Conservation (phyloP, 2,797 vertebrate species). For the Myioborus melanocephalus region DNA sequence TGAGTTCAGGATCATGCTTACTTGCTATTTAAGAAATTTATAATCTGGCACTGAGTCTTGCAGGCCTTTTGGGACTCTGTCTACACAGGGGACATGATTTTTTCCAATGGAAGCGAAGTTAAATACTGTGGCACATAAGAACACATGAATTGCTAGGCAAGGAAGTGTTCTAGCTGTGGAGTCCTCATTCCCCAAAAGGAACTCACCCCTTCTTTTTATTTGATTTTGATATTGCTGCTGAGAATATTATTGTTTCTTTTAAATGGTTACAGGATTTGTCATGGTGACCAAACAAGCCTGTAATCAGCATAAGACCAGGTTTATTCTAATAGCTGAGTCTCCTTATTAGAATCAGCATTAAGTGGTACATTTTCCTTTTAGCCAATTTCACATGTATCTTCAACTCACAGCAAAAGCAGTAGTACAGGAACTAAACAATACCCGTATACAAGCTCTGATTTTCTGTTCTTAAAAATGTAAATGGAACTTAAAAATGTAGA, state of each 20-base stretch:
- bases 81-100: neutral
- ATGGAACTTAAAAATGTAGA: neutral
- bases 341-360: neutral
- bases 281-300: neutral
- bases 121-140: neutral
- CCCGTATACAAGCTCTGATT: neutral
- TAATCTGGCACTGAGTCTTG: neutral
- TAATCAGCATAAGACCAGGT: neutral
- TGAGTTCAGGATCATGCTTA: neutral
- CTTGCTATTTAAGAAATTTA: neutral
- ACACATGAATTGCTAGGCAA: accelerated
- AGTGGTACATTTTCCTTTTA: neutral
- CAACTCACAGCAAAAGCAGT: neutral
- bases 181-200: neutral
- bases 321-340: neutral
- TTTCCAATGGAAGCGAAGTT: neutral
- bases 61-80: neutral
- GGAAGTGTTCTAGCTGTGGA: neutral
- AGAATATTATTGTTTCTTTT: neutral
- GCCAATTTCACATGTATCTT: neutral
- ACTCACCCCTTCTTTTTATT: neutral
- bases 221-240: neutral
- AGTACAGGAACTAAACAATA: neutral
- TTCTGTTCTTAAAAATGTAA: neutral
- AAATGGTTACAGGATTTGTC: neutral